These are phyloP conservation scores for Lepus townsendii DNA, from an alignment of 2,797 vertebrate genomes.

Conservation along the genomic window DNA sequence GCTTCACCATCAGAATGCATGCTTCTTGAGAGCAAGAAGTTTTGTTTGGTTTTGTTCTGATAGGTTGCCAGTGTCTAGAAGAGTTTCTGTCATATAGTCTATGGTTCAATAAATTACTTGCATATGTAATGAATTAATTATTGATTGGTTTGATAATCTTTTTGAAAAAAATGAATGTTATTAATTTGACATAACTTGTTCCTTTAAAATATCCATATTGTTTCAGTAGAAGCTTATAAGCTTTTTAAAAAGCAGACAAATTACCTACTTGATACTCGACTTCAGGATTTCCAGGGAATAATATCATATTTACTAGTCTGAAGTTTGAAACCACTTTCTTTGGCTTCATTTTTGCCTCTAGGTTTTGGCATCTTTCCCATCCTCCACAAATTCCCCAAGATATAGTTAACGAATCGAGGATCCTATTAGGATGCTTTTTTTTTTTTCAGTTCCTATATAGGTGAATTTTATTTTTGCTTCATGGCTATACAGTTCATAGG, in stretches of 20 bases:
- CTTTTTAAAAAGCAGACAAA: slow-evolving; percentile 39
- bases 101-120: neutral
- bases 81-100: neutral
- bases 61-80: neutral
- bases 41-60: neutral
- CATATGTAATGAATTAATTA: neutral
- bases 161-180: neutral
- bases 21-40: neutral
- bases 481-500: no score
- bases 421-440: slow-evolving; percentile 7
- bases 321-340: slow-evolving; percentile 29
- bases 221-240: neutral
- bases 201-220: neutral
- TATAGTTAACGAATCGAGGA: neutral
- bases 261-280: neutral
- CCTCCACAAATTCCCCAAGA: slow-evolving; percentile 19
- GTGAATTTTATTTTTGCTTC: no score
- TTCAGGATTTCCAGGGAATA: slow-evolving; percentile 13
- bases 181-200: neutral
- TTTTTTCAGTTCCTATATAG: neutral
- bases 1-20: neutral
- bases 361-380: slow-evolving; percentile 12
- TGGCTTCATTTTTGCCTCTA: slow-evolving; percentile 20
- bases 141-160: neutral
- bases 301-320: neutral